These are phyloP conservation scores for Poecilia wingei DNA, from an alignment of 2,797 vertebrate species.

Conservation along the genomic window DNA sequence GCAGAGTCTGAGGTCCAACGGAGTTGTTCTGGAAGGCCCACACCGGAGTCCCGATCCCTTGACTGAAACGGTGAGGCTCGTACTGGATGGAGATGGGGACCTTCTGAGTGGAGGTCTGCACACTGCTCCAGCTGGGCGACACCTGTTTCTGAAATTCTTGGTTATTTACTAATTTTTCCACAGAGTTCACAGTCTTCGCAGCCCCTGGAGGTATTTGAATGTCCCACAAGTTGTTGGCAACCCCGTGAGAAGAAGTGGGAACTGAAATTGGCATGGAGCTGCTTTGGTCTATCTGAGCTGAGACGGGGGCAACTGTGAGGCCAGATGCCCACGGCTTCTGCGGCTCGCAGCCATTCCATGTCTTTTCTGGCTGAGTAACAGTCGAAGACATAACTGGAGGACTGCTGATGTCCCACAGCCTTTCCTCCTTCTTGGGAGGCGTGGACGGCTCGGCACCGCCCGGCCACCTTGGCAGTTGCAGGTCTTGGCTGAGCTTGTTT, in stretches of 20 bases:
- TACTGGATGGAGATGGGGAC: slow-evolving; percentile 76
- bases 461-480: slow-evolving; percentile 67
- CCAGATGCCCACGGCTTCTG: slow-evolving; percentile 66
- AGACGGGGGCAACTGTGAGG: slow-evolving; percentile 53
- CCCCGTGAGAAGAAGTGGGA: slow-evolving; percentile 57
- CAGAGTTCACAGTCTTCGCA: slow-evolving; percentile 68
- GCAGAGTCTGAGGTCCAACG: slow-evolving; percentile 69
- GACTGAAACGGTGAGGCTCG: slow-evolving; percentile 72
- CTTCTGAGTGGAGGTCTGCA: slow-evolving; percentile 65
- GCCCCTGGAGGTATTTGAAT: slow-evolving; percentile 66
- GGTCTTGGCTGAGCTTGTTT: slow-evolving; percentile 59
- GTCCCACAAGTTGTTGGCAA: slow-evolving; percentile 68
- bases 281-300: slow-evolving; percentile 72
- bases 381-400: slow-evolving; percentile 56
- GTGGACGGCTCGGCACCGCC: slow-evolving; percentile 40
- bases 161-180: slow-evolving; percentile 67
- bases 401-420: slow-evolving; percentile 57
- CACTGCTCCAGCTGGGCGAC: slow-evolving; percentile 61
- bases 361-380: slow-evolving; percentile 69
- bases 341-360: slow-evolving; percentile 64
- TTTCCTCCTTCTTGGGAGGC: slow-evolving; percentile 67
- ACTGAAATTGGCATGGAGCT: slow-evolving; percentile 57
- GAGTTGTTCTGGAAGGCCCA: slow-evolving; percentile 79
- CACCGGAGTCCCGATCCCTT: slow-evolving; percentile 68
- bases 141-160: slow-evolving; percentile 73